Evolutionary conservation across 2,113 vertebrate species (phyloP).

Genomic region (Carettochelys insculpta): DNA sequence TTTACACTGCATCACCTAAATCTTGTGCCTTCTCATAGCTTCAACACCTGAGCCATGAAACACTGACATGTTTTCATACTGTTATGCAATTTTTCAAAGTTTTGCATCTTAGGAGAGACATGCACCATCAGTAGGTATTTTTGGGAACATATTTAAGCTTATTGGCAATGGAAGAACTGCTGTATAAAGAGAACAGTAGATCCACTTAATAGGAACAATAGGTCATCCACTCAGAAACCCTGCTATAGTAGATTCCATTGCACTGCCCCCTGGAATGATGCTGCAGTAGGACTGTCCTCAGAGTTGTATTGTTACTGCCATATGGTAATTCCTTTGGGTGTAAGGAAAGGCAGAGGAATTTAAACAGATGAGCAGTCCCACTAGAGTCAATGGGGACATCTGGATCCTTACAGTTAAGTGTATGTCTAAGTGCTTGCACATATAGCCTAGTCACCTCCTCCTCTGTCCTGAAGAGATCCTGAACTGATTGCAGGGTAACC

Average conservation of each 20-base stretch:
- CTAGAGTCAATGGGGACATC: background rate
- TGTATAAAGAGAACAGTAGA: slow-evolving; percentile 33
- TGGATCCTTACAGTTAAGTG: background rate
- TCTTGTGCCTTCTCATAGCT: background rate
- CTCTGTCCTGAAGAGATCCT: background rate
- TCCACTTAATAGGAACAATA: background rate
- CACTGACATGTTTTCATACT: background rate
- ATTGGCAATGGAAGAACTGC: slow-evolving; percentile 33
- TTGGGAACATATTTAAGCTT: background rate
- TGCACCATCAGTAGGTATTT: slow-evolving; percentile 20
- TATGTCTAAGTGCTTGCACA: background rate
- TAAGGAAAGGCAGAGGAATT: background rate
- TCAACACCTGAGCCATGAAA: background rate
- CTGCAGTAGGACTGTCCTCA: background rate
- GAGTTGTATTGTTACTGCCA: background rate
- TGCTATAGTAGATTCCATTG: background rate
- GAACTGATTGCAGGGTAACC: background rate
- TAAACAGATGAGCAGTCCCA: background rate
- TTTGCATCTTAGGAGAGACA: slow-evolving; percentile 1
- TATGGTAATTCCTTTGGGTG: background rate
- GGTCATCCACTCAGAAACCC: background rate
- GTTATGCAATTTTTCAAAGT: background rate
- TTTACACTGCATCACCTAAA: background rate
- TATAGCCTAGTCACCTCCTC: background rate
- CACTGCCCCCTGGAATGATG: background rate